These are phyloP conservation scores for Tethya wilhelma DNA, from an alignment of 37 sponge, comb jelly and placozoan genomes.

Conservation along the genomic window DNA sequence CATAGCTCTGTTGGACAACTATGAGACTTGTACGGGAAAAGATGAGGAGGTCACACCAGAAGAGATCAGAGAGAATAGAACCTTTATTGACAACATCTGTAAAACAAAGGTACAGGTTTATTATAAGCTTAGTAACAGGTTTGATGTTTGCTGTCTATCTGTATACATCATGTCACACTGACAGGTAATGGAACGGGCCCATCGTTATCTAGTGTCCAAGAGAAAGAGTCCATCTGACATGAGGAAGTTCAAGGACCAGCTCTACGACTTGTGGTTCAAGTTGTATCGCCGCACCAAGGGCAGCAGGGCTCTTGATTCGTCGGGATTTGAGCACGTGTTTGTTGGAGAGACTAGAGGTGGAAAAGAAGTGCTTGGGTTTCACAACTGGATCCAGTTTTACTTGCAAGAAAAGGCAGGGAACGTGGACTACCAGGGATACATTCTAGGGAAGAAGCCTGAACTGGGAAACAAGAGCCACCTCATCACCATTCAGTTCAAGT, in stretches of 20 bases:
- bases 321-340: conserved; percentile 97
- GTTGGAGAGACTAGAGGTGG: conserved; percentile 89
- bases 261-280: conserved; percentile 92
- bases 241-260: conserved; percentile 75
- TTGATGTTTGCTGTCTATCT: not conserved
- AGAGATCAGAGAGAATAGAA: conserved; percentile 79
- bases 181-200: conserved; percentile 69
- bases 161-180: not conserved
- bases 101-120: conserved; percentile 64
- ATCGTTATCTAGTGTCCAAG: conserved; percentile 74
- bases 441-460: conserved; percentile 69
- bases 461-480: conserved; percentile 48
- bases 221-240: conserved; percentile 53
- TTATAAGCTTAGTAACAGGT: not conserved
- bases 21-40: conserved; percentile 75
- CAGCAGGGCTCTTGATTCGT: conserved; percentile 72
- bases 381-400: conserved; percentile 98
- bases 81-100: conserved; percentile 78
- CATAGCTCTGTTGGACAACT: conserved; percentile 91
- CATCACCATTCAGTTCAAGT: conserved; percentile 77
- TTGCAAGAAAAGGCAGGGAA: conserved; percentile 88
- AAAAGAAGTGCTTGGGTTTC: conserved; percentile 82
- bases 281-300: conserved; percentile 78
- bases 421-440: conserved; percentile 94
- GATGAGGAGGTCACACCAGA: conserved; percentile 80